A percentile compares a stretch with the other conserved stretches of the same genome.
Conservation (phyloP, 2,888 invertebrate species). For the Drosophila antonietae region DNA sequence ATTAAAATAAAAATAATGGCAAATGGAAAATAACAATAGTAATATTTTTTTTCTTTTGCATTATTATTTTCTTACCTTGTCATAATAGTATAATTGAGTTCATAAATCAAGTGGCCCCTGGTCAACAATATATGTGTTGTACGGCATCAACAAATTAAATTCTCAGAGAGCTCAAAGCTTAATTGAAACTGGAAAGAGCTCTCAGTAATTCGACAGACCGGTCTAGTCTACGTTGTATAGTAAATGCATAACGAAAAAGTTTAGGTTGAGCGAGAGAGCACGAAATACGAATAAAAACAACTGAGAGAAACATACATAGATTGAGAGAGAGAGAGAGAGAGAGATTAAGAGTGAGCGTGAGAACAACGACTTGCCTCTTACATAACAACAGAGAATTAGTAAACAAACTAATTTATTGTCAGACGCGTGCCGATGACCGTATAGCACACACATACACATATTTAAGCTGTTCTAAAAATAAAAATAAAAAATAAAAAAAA, state of each 20-base stretch:
- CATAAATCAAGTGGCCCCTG: not conserved
- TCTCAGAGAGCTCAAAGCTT: constrained; percentile 3
- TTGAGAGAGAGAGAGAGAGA: not conserved
- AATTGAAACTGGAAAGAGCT: not conserved
- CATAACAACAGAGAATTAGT: constrained; percentile 44
- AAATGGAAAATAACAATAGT: not conserved
- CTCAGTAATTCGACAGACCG: constrained; percentile 26
- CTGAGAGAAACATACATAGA: too few relatives aligned
- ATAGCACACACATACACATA: not conserved
- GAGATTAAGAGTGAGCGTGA: not conserved
- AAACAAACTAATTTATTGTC: constrained; percentile 51
- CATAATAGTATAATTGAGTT: not conserved
- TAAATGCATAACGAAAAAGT: not conserved
- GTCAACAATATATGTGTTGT: not conserved
- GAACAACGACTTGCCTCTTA: constrained; percentile 8
- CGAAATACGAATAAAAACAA: not conserved
- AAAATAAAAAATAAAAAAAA: constrained; percentile 2
- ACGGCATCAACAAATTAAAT: too few relatives aligned
- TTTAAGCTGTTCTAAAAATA: constrained; percentile 9
- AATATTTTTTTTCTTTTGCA: not conserved
- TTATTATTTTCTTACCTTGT: not conserved
- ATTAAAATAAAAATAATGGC: too few relatives aligned
- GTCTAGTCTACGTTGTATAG: not conserved
- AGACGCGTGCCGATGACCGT: constrained; percentile 26
- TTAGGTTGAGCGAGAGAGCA: not conserved